These are phyloP conservation scores for Thalassaphorura encarpata DNA, from an alignment of 1,140 invertebrate species.

Conservation along the genomic window DNA sequence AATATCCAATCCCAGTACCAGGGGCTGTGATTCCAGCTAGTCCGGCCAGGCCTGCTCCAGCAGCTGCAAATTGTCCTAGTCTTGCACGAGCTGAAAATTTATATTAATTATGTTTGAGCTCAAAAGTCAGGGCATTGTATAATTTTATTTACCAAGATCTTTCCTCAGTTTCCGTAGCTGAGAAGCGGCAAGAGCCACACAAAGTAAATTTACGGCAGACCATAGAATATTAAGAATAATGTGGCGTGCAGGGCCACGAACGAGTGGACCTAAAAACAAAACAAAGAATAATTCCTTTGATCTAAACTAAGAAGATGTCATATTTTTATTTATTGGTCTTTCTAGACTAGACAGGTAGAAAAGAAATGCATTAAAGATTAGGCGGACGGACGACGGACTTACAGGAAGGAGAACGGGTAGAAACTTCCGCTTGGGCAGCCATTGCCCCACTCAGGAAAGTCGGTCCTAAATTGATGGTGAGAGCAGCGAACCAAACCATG, in stretches of 20 bases:
- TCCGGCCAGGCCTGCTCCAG: conserved; percentile 29
- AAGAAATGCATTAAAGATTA: too few species aligned
- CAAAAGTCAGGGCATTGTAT: too few species aligned
- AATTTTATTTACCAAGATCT: conserved; percentile 57
- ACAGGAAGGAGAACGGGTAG: conserved; percentile 36
- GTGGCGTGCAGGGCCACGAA: conserved; percentile 67
- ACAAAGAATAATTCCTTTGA: too few species aligned
- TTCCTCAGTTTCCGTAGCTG: conserved; percentile 73
- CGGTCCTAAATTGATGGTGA: conserved; percentile 82
- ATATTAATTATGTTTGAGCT: too few species aligned
- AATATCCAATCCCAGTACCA: conserved; percentile 17
- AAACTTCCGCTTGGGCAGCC: conserved; percentile 67
- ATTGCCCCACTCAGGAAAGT: conserved; percentile 77
- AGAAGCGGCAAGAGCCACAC: conserved; percentile 71
- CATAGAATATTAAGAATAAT: conserved; percentile 81
- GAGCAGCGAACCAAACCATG: conserved; percentile 80
- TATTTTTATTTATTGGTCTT: conserved; percentile 1
- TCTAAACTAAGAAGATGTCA: too few species aligned
- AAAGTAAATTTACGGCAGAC: conserved; percentile 78
- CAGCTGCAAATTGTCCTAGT: conserved; percentile 27
- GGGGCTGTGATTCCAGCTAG: conserved; percentile 30
- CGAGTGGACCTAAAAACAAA: too few species aligned
- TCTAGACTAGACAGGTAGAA: too few species aligned
- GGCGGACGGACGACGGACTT: too few species aligned
- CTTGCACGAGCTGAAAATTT: conserved; percentile 21